phyloP scores from a whole-genome alignment of 2,888 invertebrate genomes.

The Macroteleia sp. region DNA sequence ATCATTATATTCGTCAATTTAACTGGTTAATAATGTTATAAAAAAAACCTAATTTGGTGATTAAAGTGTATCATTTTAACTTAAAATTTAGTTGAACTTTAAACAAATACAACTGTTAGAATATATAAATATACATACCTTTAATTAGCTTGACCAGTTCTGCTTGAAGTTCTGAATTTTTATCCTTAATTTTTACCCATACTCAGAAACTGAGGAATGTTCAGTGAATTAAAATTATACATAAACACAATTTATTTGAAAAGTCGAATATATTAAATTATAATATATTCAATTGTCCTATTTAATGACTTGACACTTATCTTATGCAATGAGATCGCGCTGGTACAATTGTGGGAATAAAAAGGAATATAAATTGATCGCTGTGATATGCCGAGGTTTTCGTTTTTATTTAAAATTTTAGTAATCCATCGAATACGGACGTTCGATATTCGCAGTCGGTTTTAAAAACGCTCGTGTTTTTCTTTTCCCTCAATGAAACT shows the following conservation, averaged over 20 bases:
- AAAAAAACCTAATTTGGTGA: too few species aligned
- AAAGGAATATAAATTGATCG: constrained; percentile 47
- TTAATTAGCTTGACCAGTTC: too few species aligned
- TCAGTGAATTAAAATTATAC: neutral
- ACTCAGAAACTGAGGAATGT: constrained; percentile 7
- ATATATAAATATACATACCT: too few species aligned
- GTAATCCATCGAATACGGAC: constrained; percentile 61
- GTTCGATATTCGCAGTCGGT: constrained; percentile 52
- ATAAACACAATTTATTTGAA: constrained; percentile 18
- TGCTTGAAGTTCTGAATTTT: too few species aligned
- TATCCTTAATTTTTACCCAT: too few species aligned
- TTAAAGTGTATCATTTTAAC: too few species aligned
- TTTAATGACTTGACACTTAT: constrained; percentile 18
- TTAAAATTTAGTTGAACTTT: too few species aligned
- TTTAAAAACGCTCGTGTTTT: constrained; percentile 47
- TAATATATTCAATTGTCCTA: constrained; percentile 17
- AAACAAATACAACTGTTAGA: too few species aligned
- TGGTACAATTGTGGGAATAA: constrained; percentile 17
- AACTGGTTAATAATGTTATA: too few species aligned
- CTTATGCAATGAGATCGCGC: constrained; percentile 21
- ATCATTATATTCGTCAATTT: too few species aligned
- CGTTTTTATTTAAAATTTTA: constrained; percentile 68
- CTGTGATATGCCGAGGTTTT: constrained; percentile 64
- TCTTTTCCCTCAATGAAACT: constrained; percentile 18
- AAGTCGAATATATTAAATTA: constrained; percentile 14